phyloP scores from a whole-genome alignment of 2,113 vertebrate species.

The Gallinago undulata region DNA sequence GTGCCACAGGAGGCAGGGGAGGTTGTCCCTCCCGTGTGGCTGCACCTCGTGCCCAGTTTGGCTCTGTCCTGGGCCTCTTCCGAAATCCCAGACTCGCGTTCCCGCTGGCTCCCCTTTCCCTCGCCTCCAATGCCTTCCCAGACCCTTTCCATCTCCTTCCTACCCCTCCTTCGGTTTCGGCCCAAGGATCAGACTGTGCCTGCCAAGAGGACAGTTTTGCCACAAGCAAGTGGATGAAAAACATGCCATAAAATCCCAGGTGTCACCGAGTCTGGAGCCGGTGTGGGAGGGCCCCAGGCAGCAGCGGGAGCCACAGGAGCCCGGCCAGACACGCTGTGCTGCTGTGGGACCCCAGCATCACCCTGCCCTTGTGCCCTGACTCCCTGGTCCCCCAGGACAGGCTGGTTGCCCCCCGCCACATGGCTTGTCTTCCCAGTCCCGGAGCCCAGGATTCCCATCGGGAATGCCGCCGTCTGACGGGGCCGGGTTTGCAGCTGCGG shows the following conservation, averaged over 20 bases:
- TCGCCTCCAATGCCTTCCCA: not conserved
- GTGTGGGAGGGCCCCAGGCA: rapidly evolving
- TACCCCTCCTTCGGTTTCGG: not conserved
- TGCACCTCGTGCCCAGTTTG: rapidly evolving
- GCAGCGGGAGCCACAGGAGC: not conserved
- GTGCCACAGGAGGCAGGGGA: not conserved
- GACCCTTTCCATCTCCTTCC: not conserved
- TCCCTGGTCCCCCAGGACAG: rapidly evolving
- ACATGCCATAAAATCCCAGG: rapidly evolving
- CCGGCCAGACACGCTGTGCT: rapidly evolving
- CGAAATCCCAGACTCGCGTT: rapidly evolving
- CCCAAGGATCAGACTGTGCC: rapidly evolving
- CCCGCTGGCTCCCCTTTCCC: not conserved
- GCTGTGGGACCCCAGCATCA: not conserved
- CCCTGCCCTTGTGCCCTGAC: rapidly evolving
- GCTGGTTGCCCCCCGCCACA: rapidly evolving
- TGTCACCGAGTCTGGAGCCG: not conserved
- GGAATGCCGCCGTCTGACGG: rapidly evolving
- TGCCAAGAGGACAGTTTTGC: not conserved
- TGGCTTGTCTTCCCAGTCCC: rapidly evolving
- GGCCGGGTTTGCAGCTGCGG: not conserved
- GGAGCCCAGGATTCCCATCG: rapidly evolving
- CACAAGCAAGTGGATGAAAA: not conserved
- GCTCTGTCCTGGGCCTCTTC: not conserved
- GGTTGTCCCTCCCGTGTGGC: rapidly evolving